A percentile compares a stretch with the other conserved stretches of the same genome.
Conservation (phyloP, 2,113 vertebrate genomes). For the Sciurus niger region DNA sequence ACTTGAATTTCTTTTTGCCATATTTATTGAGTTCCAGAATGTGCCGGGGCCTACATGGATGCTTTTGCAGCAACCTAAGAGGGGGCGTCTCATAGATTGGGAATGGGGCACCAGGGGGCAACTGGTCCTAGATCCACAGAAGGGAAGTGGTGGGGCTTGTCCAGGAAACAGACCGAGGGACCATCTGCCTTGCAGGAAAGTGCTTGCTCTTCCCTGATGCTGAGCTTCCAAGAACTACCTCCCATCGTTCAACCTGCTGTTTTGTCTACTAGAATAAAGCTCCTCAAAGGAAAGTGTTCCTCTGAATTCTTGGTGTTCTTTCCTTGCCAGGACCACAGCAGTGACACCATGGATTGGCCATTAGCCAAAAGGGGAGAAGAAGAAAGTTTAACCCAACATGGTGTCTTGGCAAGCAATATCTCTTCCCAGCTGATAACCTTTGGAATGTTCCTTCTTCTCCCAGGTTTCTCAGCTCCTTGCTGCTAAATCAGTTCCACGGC, state of each 20-base stretch:
- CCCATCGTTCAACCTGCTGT: neutral
- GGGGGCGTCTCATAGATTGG: neutral
- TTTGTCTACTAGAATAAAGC: neutral
- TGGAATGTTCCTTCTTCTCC: neutral
- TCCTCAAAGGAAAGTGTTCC: neutral
- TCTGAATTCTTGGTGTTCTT: neutral
- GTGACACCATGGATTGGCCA: neutral
- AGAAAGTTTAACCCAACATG: neutral
- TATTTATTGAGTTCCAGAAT: neutral
- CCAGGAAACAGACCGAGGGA: neutral
- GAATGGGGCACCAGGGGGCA: neutral
- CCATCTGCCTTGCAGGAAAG: neutral
- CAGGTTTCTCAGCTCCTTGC: neutral
- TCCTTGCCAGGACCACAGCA: neutral
- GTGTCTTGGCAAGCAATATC: neutral
- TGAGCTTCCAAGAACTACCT: neutral
- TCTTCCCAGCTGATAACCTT: neutral
- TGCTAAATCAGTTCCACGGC: neutral
- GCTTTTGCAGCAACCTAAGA: neutral
- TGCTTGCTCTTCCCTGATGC: neutral
- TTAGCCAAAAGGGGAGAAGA: neutral
- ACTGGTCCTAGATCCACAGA: neutral
- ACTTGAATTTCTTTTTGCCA: conserved; percentile 8
- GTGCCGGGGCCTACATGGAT: neutral
- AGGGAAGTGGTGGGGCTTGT: neutral